phyloP scores from a whole-genome alignment of 2,113 vertebrate genomes.

The Leptobrachium leishanense region DNA sequence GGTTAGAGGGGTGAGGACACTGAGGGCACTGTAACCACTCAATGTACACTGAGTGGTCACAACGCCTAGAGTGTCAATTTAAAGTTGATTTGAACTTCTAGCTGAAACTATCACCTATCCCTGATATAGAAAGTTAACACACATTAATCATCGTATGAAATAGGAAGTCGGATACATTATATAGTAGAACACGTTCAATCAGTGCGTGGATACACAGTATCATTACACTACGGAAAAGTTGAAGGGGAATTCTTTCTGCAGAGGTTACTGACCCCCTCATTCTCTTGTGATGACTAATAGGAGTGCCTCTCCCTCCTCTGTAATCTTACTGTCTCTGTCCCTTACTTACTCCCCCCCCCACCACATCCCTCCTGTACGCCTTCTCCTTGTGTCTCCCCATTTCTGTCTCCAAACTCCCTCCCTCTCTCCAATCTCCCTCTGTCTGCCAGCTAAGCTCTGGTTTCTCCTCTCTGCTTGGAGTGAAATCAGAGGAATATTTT shows the following conservation, averaged over 20 bases:
- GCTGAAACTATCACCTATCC: too few relatives aligned
- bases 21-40: too few relatives aligned
- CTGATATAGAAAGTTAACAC: too few relatives aligned
- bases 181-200: background rate
- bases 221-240: background rate
- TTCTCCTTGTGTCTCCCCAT: background rate
- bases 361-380: background rate
- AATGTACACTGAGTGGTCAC: too few relatives aligned
- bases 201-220: background rate
- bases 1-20: too few relatives aligned
- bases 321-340: background rate
- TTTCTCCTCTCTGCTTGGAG: slow-evolving; percentile 43
- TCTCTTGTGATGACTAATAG: background rate
- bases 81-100: too few relatives aligned
- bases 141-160: too few relatives aligned
- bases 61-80: too few relatives aligned
- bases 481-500: slow-evolving; percentile 48
- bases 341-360: background rate
- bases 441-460: slow-evolving; percentile 43
- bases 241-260: background rate
- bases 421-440: background rate
- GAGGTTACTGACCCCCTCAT: background rate
- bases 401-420: background rate
- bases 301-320: background rate
- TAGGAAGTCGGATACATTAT: too few relatives aligned